These are phyloP conservation scores for Acronicta alni DNA, from an alignment of 2,888 invertebrate genomes.

Conservation along the genomic window DNA sequence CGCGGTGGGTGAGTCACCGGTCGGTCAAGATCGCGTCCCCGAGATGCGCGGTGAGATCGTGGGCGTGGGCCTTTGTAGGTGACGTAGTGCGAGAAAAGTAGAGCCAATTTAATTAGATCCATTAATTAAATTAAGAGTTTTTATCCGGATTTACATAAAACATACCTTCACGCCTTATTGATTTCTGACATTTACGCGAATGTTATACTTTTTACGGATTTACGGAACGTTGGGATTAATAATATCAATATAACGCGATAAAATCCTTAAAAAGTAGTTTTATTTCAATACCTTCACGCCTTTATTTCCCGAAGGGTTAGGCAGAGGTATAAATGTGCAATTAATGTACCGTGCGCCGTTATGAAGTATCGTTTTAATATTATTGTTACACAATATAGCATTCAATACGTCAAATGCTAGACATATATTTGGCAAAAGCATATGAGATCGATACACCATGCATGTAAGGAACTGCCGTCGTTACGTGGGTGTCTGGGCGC, in stretches of 20 bases:
- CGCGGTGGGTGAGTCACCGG: slow-evolving; percentile 62
- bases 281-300: too few relatives aligned
- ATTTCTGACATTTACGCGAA: too few relatives aligned
- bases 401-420: slow-evolving; percentile 37
- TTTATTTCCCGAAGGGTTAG: too few relatives aligned
- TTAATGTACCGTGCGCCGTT: too few relatives aligned
- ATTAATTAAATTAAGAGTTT: slow-evolving; percentile 20
- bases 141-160: too few relatives aligned
- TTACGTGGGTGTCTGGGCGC: slow-evolving; percentile 37
- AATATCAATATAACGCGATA: too few relatives aligned
- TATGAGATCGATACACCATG: slow-evolving; percentile 36
- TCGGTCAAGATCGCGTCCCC: slow-evolving; percentile 68
- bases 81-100: slow-evolving; percentile 40
- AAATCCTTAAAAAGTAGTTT: too few relatives aligned
- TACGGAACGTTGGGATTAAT: too few relatives aligned
- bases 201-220: too few relatives aligned
- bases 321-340: too few relatives aligned
- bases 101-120: slow-evolving; percentile 28
- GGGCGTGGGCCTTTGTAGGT: slow-evolving; percentile 45
- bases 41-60: slow-evolving; percentile 45
- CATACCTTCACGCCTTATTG: too few relatives aligned
- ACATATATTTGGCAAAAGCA: slow-evolving; percentile 43
- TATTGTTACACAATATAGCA: neutral
- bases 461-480: slow-evolving; percentile 17
- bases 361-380: too few relatives aligned